These are phyloP conservation scores for Eidolon dupreanum DNA, from an alignment of 2,797 vertebrate species.

Conservation along the genomic window DNA sequence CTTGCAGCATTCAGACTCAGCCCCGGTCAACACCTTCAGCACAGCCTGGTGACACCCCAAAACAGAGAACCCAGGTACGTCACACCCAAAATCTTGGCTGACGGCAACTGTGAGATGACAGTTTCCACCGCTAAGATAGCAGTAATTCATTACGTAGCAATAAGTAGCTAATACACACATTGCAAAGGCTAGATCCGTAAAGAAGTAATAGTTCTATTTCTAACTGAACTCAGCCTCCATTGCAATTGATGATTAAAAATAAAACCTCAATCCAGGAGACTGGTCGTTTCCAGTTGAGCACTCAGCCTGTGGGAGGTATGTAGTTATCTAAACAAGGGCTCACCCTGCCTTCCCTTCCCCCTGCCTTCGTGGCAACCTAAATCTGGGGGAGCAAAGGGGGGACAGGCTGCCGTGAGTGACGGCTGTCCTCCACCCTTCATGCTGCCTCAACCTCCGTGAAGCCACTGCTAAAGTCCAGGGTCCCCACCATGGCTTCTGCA, in stretches of 20 bases:
- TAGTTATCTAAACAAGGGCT: neutral
- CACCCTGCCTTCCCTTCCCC: neutral
- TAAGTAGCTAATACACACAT: too few species aligned
- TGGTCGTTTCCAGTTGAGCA: neutral
- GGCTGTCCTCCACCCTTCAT: neutral
- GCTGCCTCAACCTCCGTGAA: neutral
- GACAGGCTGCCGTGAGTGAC: too few species aligned
- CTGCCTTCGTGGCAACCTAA: neutral
- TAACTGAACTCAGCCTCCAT: neutral
- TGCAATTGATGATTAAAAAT: neutral
- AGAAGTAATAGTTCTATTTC: neutral
- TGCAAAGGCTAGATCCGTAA: neutral
- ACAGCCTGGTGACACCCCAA: neutral
- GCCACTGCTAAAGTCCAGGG: neutral
- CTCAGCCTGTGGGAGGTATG: neutral
- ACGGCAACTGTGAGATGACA: neutral
- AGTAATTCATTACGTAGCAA: neutral
- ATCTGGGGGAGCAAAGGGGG: neutral
- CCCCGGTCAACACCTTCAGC: neutral
- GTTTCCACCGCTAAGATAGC: neutral
- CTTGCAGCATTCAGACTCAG: neutral
- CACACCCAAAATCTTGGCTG: neutral
- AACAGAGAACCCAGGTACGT: neutral
- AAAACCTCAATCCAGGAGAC: neutral
- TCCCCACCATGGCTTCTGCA: neutral